These are phyloP conservation scores for Palythoa grandiflora DNA, from an alignment of 92 coral and sea anemone genomes.

Conservation along the genomic window DNA sequence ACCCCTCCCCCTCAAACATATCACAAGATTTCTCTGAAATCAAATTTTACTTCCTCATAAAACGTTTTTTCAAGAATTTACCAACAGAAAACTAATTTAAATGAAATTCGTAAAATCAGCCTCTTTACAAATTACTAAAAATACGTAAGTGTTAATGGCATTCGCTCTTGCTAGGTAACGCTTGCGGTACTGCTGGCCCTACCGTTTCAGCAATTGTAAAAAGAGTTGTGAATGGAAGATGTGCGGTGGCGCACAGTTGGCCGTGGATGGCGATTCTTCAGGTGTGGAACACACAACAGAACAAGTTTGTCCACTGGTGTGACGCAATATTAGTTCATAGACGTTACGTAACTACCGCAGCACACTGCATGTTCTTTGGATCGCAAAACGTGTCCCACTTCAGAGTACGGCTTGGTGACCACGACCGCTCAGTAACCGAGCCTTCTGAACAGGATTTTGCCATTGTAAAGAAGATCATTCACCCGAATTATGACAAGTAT, in stretches of 20 bases:
- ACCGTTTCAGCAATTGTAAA: not conserved
- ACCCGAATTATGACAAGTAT: constrained; percentile 28
- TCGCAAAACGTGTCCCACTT: constrained; percentile 37
- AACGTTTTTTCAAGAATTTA: too few species aligned
- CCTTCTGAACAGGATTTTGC: constrained; percentile 29
- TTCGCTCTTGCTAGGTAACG: not conserved
- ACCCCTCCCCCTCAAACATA: too few species aligned
- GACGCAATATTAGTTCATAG: constrained; percentile 15
- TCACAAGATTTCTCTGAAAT: too few species aligned
- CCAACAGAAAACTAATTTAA: too few species aligned
- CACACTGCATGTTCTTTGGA: constrained; percentile 36
- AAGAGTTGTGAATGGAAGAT: constrained; percentile 15
- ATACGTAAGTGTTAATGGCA: too few species aligned
- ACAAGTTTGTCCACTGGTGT: constrained; percentile 29
- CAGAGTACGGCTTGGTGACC: constrained; percentile 24
- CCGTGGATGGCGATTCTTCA: constrained; percentile 28
- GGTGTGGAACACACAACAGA: not conserved
- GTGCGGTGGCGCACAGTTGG: constrained; percentile 12
- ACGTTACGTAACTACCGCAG: constrained; percentile 9
- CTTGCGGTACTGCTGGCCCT: not conserved
- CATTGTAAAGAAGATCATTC: not conserved
- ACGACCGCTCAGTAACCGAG: constrained; percentile 34
- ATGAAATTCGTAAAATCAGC: too few species aligned
- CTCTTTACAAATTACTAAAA: too few species aligned
- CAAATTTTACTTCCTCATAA: too few species aligned